phyloP scores from a whole-genome alignment of 1,140 invertebrate species.

The Solenopsis invicta region DNA sequence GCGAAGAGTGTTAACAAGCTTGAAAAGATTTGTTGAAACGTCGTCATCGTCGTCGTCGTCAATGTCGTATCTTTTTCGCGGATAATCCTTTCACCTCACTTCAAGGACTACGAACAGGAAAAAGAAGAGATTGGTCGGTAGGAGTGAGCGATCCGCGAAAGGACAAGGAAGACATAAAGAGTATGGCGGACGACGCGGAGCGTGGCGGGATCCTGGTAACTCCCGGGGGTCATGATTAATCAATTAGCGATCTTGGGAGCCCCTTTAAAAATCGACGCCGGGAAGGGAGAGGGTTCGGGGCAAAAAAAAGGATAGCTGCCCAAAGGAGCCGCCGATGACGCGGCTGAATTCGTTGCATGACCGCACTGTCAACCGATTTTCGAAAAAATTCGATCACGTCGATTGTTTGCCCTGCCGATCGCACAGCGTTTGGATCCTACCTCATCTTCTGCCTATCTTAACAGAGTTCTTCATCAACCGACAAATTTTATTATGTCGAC shows the following conservation, averaged over 20 bases:
- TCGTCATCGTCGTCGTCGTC: conserved; percentile 34
- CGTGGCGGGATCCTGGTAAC: conserved; percentile 45
- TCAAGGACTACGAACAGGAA: conserved; percentile 50
- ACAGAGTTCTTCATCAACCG: conserved; percentile 69
- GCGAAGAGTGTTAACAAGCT: conserved; percentile 31
- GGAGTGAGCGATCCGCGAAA: conserved; percentile 35
- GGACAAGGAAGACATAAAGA: conserved; percentile 51
- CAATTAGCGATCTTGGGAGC: conserved; percentile 77
- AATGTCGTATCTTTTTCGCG: conserved; percentile 55
- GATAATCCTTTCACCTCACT: conserved; percentile 53
- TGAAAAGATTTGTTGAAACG: conserved; percentile 34
- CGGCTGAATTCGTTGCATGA: conserved; percentile 54
- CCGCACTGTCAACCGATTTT: conserved; percentile 66
- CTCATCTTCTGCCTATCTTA: conserved; percentile 23
- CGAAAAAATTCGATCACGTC: conserved; percentile 61
- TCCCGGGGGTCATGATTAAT: conserved; percentile 77
- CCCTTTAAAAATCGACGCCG: conserved; percentile 71
- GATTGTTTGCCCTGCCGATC: conserved; percentile 65
- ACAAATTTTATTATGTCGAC: conserved; percentile 77
- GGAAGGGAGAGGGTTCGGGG: background rate
- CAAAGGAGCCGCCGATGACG: conserved; percentile 79
- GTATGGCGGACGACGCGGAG: conserved; percentile 52
- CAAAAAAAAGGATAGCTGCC: conserved; percentile 63
- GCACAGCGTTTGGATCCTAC: conserved; percentile 15
- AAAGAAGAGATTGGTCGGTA: conserved; percentile 50